Conservation (phyloP, 2,113 vertebrate species). For the Thymallus thymallus region DNA sequence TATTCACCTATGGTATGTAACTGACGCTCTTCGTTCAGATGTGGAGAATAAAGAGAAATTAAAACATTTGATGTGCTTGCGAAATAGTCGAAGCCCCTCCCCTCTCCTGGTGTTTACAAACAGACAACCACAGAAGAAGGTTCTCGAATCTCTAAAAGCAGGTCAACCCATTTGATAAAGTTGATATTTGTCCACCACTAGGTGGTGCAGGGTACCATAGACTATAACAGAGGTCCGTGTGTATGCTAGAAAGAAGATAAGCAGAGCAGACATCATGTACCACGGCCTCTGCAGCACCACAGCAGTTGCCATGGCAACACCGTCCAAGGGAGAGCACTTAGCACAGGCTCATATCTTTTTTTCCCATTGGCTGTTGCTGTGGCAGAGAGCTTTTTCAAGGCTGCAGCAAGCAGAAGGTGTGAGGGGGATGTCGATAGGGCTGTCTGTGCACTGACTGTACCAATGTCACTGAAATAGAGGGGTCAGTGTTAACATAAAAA, state of each 20-base stretch:
- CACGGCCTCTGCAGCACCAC: slow-evolving; percentile 35
- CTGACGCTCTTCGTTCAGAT: too few species aligned
- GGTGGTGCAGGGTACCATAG: slow-evolving; percentile 45
- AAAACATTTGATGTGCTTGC: slow-evolving; percentile 1
- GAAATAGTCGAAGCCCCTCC: neutral
- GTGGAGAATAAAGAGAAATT: neutral
- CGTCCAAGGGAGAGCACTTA: slow-evolving; percentile 35
- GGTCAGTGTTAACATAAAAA: neutral
- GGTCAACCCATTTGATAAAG: slow-evolving; percentile 47
- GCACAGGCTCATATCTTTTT: slow-evolving; percentile 23
- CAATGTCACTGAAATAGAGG: slow-evolving; percentile 16
- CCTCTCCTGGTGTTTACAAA: slow-evolving; percentile 44
- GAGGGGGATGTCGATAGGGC: neutral
- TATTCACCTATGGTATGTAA: too few species aligned
- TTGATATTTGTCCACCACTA: slow-evolving; percentile 37
- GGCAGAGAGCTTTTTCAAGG: slow-evolving; percentile 4
- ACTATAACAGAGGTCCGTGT: neutral
- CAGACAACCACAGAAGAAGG: slow-evolving; percentile 20
- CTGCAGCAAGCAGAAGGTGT: slow-evolving; percentile 59
- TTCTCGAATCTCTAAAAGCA: slow-evolving; percentile 68
- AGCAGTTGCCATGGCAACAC: slow-evolving; percentile 72
- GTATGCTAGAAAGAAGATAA: neutral
- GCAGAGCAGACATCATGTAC: slow-evolving; percentile 39
- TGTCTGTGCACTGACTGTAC: neutral
- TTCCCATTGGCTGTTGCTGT: too few species aligned